Base-by-base conservation (phyloP, 2,888 invertebrate species). In the Cryptus armator region DNA sequence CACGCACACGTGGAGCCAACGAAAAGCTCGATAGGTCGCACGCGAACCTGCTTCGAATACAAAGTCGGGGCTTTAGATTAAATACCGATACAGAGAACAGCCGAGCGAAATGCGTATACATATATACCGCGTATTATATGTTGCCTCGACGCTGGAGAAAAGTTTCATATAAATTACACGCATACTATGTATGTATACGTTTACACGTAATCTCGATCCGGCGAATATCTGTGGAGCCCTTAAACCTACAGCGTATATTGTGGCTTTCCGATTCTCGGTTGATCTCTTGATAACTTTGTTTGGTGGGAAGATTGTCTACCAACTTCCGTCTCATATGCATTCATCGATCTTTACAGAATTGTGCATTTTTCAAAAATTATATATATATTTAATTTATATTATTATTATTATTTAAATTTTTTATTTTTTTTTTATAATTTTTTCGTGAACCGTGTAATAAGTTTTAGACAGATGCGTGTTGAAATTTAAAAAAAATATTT, bases 11-110 rank as follows among this genome's bases (percentile, higher is more conserved):
- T 46, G 77, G 67, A 81, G 68, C 76, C 16, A 75, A 76, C 51
- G 66, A n/a, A 66, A 66, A 37, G 72, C 66, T 74, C 80, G 76
- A 76, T 80, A 80, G 75, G 80, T 80, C 77, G 82, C 82, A 29
- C 75, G 76, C 62, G 81, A 86, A 81, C 86, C 83, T 85, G 86
- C 80, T 44, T 24, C 71, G 86, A 86, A 86, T 86, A 85, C 81
- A 72, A 86, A 86, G 48, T 83, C 70, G 75, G n/a, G 79, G 81
- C 81, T 85, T 83, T 79, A 83, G 86, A 86, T 85, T 86, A 86
- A 83, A 85, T 85, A 85, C 67, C 83, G 85, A 86, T 84, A 86
- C 78, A 78, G 43, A 64, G 24, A 51, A 19, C 59, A 5, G 10
- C 62, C 37, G 43, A 56, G 71, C 72, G 74, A 84, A 68, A 78